Evolutionary conservation across 2,113 vertebrate species (phyloP), one percentile per base, ranked within the genome.

Genomic region (Calyptommatus sinebrachiatus): DNA sequence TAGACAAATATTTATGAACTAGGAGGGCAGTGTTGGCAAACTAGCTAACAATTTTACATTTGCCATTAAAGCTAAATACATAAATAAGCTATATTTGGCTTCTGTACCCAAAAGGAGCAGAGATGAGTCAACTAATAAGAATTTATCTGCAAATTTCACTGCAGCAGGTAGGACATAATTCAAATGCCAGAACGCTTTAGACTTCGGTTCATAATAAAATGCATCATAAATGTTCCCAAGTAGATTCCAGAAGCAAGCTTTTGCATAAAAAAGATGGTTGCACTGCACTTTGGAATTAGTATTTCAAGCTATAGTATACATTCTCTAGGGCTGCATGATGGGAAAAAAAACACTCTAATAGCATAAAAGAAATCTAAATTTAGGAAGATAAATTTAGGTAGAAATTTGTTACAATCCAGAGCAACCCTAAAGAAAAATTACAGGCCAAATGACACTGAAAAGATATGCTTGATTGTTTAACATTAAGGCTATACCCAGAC

Each of bases 1-100:
- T 88, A 95, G 93, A 93, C 94, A 94, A 95, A 95, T 95, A 94
- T 95, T 95, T 95, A 95, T 79, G 0, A 81, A 92, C 84, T 87
- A 93, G 86, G 84, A 90, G 92, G 93, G 81, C 71, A 89, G 83
- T 91, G 91, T 88, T 92, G 93, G 94, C 93, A 89, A 91, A 86
- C 87, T 79, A 68, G 87, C 89, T 90, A 90, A 93, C 93, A 92
- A 88, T 92, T 88, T 87, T 75, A 14, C 90, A 88, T 89, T 85
- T 84, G 85, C 89, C 92, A 93, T 91, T 84, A 90, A 91, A 92
- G 84, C 79, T 87, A 91, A 89, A 82, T 0, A 24, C 41, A 66
- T 67, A 86, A 82, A 86, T 70, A 81, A 50, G 20, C 73, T 81
- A 91, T 92, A 91, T 89, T 91, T 75, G 87, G 87, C 89, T 80